phyloP scores from a whole-genome alignment of 2,888 invertebrate genomes.

The Eulithis prunata region DNA sequence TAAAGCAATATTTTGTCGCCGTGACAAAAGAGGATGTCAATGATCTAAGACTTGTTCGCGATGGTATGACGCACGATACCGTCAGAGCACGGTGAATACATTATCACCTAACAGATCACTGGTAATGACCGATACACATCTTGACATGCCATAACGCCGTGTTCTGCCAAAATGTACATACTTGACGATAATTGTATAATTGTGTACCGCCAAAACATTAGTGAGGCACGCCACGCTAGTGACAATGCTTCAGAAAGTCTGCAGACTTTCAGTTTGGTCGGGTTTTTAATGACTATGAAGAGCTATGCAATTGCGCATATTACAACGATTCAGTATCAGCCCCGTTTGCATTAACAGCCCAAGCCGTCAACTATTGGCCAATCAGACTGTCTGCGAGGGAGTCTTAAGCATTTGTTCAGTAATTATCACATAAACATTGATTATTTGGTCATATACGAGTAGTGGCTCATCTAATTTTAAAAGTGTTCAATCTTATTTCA shows the following conservation, averaged over 20 bases:
- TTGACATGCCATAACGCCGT: slow-evolving; percentile 14
- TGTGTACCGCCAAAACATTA: slow-evolving; percentile 9
- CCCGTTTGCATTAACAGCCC: too few relatives aligned
- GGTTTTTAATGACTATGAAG: too few relatives aligned
- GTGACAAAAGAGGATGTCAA: slow-evolving; percentile 9
- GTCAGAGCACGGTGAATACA: slow-evolving; percentile 38
- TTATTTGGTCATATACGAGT: too few relatives aligned
- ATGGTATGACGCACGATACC: slow-evolving; percentile 22
- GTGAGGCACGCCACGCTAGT: neutral
- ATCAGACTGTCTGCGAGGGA: too few relatives aligned
- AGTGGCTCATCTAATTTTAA: too few relatives aligned
- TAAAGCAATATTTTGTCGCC: neutral
- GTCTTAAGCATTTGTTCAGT: neutral
- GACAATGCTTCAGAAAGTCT: neutral
- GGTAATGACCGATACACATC: slow-evolving; percentile 50
- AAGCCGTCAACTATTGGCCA: too few relatives aligned
- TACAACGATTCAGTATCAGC: too few relatives aligned
- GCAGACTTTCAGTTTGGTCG: too few relatives aligned
- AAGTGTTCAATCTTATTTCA: too few relatives aligned
- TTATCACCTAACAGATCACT: slow-evolving; percentile 58
- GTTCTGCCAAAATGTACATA: slow-evolving; percentile 14
- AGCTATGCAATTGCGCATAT: too few relatives aligned
- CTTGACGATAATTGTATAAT: slow-evolving; percentile 26
- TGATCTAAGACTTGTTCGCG: neutral
- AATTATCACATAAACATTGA: too few relatives aligned